Base-by-base conservation (phyloP, 2,888 invertebrate species). In the Platycheirus rosarum region DNA sequence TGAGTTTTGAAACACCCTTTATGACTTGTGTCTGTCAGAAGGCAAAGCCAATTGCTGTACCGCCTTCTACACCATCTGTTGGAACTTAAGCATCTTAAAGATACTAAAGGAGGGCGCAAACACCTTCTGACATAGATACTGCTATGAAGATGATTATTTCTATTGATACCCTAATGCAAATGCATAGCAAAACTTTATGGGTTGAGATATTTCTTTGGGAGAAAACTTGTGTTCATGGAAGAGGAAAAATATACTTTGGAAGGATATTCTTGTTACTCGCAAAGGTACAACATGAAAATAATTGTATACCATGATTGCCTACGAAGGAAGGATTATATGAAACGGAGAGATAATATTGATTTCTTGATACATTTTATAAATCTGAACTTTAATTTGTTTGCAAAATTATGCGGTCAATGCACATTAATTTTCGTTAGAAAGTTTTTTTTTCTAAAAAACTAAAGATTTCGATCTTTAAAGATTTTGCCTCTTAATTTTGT, bases 161-260 rank as follows among this genome's bases (percentile, higher is more conserved):
- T 57, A 57, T 57, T 40, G 57, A 57, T 57, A 14, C 23, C 18
- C 5, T 26, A 57, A 57, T 57, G 40, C 23, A 40, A 57, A 57
- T 57, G 57, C 57, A 57, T 40, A 40, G 23, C 40, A 57, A 57
- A 26, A 57, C n/a, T 53, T 53, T 53, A 35, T 35, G 14, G 35
- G 7, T 48, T 37, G 20, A 53, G 16, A 42, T 16, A 42, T 13
- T 9, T 37, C 2, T 11, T 13, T 23, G 13, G 13, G 8, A 8
- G 48, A 29, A 2, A 57, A 14, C 40, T 57, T 11, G 14, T 57
- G 57, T 57, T 57, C 40, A 40, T 57, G 2, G 1, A 53, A 23
- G 23, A 11, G 40, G 23, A 26, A 57, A 40, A 40, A 57, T 26
- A 14, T 37, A 20, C 20, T 11, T 14, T 40, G 40, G 4, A 23